Evolutionary conservation across 2,888 invertebrate species (phyloP).

Genomic region (Napeogenes inachia): DNA sequence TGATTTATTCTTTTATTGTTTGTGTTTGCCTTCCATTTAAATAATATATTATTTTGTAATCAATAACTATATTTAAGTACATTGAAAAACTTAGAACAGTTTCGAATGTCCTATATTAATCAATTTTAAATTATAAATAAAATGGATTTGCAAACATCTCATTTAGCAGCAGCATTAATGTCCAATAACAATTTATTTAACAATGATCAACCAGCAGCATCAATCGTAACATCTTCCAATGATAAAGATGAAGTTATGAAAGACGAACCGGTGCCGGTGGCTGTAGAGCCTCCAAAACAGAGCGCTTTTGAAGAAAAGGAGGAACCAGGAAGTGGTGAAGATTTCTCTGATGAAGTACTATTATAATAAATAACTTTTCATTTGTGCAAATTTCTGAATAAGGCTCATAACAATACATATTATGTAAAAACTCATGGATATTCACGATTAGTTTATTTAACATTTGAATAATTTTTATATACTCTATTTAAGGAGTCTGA

Average conservation of each 20-base stretch:
- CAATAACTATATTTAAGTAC: too few species aligned
- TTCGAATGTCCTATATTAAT: not conserved
- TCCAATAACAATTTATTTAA: constrained; percentile 49
- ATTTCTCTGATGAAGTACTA: constrained; percentile 66
- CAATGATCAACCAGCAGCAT: constrained; percentile 15
- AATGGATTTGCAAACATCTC: constrained; percentile 72
- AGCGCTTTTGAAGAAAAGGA: constrained; percentile 62
- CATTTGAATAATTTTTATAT: not conserved
- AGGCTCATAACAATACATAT: not conserved
- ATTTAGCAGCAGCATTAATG: constrained; percentile 71
- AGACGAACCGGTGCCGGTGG: constrained; percentile 40
- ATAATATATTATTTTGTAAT: too few species aligned
- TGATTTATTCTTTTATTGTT: too few species aligned
- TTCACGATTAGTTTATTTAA: not conserved
- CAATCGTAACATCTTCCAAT: constrained; percentile 12
- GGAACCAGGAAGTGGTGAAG: constrained; percentile 67
- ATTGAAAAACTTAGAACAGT: too few species aligned
- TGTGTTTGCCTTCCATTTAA: too few species aligned
- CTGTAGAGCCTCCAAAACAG: constrained; percentile 45
- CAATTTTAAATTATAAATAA: constrained; percentile 4
- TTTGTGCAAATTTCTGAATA: not conserved
- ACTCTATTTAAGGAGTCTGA: constrained; percentile 60
- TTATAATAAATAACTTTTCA: constrained; percentile 9
- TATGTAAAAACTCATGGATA: not conserved
- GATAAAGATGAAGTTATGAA: constrained; percentile 45